These are phyloP conservation scores for Mobula birostris DNA, from an alignment of 2,113 vertebrate species.

Conservation along the genomic window DNA sequence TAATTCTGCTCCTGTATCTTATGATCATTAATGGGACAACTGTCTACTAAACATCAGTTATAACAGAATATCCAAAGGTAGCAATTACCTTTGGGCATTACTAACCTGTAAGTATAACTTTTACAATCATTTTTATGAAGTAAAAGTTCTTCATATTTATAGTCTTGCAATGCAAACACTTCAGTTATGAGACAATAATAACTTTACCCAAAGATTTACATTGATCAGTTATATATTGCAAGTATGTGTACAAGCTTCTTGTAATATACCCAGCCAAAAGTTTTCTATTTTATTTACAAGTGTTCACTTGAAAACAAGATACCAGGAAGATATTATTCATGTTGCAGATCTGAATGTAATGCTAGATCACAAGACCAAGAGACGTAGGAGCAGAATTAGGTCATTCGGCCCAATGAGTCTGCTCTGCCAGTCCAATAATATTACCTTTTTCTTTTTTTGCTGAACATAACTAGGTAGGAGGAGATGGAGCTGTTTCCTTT, in stretches of 20 bases:
- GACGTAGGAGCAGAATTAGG: too few species aligned
- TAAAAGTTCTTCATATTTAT: too few species aligned
- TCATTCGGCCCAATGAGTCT: too few species aligned
- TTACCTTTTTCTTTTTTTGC: constrained; percentile 76
- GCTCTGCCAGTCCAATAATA: constrained; percentile 9
- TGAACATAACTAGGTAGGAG: constrained; percentile 70
- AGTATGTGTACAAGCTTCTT: neutral
- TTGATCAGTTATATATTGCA: neutral
- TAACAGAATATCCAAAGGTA: neutral
- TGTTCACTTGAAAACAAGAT: neutral
- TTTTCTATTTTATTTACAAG: neutral
- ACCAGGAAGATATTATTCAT: neutral
- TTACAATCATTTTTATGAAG: too few species aligned
- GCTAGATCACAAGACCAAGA: too few species aligned
- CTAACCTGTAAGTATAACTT: neutral
- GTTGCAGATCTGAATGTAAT: constrained; percentile 34
- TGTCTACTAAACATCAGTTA: neutral
- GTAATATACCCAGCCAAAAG: neutral
- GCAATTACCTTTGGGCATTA: too few species aligned
- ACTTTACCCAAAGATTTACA: neutral
- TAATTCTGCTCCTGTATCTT: too few species aligned
- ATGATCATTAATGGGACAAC: neutral
- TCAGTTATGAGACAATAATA: neutral
- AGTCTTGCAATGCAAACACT: neutral
- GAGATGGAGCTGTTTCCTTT: constrained; percentile 73